phyloP scores from a whole-genome alignment of 2,888 invertebrate species.

The Epinotia brunnichana region DNA sequence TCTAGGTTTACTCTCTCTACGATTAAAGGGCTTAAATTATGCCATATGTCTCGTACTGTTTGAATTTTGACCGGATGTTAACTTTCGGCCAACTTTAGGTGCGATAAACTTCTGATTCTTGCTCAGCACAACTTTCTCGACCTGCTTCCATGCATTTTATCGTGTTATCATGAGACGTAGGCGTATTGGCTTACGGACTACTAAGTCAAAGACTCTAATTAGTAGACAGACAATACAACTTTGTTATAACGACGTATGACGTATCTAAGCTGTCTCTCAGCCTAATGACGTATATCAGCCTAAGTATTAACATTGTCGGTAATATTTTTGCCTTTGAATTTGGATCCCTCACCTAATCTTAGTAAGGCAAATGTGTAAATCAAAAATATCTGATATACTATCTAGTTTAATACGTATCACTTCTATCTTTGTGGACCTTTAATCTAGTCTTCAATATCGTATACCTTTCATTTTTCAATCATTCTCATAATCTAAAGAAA shows the following conservation, averaged over 20 bases:
- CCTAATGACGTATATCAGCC: slow-evolving; percentile 19
- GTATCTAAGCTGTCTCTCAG: slow-evolving; percentile 4
- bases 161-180: no score
- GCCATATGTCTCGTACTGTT: no score
- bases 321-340: slow-evolving; percentile 10
- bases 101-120: no score
- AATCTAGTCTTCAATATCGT: slow-evolving; percentile 24
- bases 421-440: slow-evolving; percentile 26
- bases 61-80: no score
- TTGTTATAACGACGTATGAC: slow-evolving; percentile 6
- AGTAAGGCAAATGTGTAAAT: slow-evolving; percentile 3
- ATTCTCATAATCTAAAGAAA: neutral
- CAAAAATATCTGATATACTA: slow-evolving; percentile 11
- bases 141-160: no score
- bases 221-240: slow-evolving; percentile 3
- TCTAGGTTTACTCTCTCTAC: no score
- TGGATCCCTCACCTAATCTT: neutral
- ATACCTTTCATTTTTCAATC: neutral
- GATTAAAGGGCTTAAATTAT: no score
- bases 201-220: slow-evolving; percentile 11
- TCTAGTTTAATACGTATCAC: slow-evolving; percentile 30
- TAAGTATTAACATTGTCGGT: slow-evolving; percentile 21
- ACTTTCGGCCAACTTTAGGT: no score
- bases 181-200: no score
- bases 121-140: no score